Evolutionary conservation across 2,888 invertebrate genomes (phyloP).

Genomic region (Oeneis ivallda): DNA sequence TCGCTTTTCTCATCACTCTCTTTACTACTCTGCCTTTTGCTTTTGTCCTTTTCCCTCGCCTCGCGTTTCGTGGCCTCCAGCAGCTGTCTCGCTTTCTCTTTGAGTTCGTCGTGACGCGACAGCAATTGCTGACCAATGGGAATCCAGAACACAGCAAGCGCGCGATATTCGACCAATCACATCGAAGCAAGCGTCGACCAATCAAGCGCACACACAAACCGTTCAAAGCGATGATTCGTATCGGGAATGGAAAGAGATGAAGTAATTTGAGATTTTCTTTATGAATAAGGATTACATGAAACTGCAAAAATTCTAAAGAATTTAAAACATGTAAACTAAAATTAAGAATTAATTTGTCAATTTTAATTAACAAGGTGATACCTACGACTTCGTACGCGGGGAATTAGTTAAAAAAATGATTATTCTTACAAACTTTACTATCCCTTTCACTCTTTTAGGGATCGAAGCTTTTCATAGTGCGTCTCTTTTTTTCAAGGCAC

Average conservation of each 20-base stretch:
- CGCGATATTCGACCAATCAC: slow-evolving; percentile 26
- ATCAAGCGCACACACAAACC: slow-evolving; percentile 51
- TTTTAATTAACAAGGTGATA: no score
- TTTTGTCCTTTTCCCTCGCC: slow-evolving; percentile 75
- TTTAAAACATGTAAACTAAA: not conserved
- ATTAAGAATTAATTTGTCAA: no score
- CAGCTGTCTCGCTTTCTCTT: slow-evolving; percentile 91
- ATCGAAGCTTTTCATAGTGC: no score
- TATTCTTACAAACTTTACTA: no score
- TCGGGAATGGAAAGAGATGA: slow-evolving; percentile 52
- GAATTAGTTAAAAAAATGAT: no score
- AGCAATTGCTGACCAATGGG: slow-evolving; percentile 83
- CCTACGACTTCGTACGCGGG: no score
- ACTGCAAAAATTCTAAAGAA: not conserved
- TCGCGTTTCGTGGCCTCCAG: slow-evolving; percentile 90
- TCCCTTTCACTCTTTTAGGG: no score
- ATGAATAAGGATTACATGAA: slow-evolving; percentile 28
- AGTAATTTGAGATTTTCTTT: slow-evolving; percentile 1
- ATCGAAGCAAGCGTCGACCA: slow-evolving; percentile 26
- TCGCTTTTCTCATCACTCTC: slow-evolving; percentile 86
- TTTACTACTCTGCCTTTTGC: slow-evolving; percentile 58
- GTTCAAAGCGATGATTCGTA: slow-evolving; percentile 55
- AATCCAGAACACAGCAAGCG: slow-evolving; percentile 37
- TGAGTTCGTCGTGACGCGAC: slow-evolving; percentile 91
- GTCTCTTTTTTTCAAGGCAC: no score